These are phyloP conservation scores for Hemicrepidius hirtus DNA, from an alignment of 2,888 invertebrate genomes.

Conservation along the genomic window DNA sequence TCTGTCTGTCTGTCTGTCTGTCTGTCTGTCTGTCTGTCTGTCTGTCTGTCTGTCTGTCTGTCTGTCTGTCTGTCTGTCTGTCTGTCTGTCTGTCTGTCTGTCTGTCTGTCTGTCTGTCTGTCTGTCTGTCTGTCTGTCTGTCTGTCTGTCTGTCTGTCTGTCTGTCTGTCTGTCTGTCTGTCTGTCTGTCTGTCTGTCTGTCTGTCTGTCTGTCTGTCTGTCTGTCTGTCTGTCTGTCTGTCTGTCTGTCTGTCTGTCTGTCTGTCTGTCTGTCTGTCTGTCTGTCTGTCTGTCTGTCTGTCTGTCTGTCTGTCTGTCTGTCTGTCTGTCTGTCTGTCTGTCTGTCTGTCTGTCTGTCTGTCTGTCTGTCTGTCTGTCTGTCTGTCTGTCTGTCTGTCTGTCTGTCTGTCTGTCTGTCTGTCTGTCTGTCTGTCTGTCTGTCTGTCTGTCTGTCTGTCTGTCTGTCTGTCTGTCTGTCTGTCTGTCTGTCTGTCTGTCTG, in stretches of 20 bases:
- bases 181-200: constrained; percentile 30
- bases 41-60: constrained; percentile 27
- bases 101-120: constrained; percentile 30
- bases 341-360: constrained; percentile 30
- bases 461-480: constrained; percentile 30
- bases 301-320: constrained; percentile 30
- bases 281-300: constrained; percentile 30
- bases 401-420: constrained; percentile 30
- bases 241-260: constrained; percentile 28
- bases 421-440: constrained; percentile 30
- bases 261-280: constrained; percentile 30
- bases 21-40: constrained; percentile 30
- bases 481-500: constrained; percentile 30
- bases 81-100: constrained; percentile 30
- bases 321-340: constrained; percentile 30
- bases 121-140: constrained; percentile 30
- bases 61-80: constrained; percentile 30
- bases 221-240: constrained; percentile 30
- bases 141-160: constrained; percentile 30
- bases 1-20: constrained; percentile 30
- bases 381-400: constrained; percentile 30
- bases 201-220: constrained; percentile 30
- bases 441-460: constrained; percentile 30
- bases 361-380: constrained; percentile 30
- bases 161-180: constrained; percentile 28